Evolutionary conservation across 2,888 invertebrate genomes (phyloP).

Genomic region (Stenchaetothrips biformis): DNA sequence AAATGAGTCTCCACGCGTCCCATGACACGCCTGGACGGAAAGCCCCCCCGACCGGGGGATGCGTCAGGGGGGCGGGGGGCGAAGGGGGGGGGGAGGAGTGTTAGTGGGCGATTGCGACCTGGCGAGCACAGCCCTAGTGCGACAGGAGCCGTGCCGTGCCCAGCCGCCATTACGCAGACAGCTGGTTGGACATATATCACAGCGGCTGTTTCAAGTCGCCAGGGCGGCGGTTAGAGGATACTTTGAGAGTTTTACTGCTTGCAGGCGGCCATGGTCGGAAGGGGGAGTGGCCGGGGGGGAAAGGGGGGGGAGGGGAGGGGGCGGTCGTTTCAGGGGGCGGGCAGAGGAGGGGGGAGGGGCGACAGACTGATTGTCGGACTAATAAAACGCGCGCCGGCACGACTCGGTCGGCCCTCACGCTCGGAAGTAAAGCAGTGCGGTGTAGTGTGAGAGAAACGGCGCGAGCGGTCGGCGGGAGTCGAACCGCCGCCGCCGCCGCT

Average conservation of each 20-base stretch:
- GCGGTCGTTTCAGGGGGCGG: not conserved
- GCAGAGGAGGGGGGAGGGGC: not conserved
- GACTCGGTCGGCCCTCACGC: not conserved
- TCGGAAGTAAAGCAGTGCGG: too few relatives aligned
- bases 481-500: too few relatives aligned
- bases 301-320: not conserved
- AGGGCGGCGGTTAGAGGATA: constrained; percentile 21
- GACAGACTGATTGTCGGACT: constrained; percentile 20
- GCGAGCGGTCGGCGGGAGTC: too few relatives aligned
- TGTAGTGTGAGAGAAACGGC: too few relatives aligned
- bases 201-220: constrained; percentile 17
- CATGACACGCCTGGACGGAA: constrained; percentile 19
- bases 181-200: constrained; percentile 23
- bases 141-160: not conserved
- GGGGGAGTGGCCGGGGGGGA: not conserved
- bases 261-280: constrained; percentile 7
- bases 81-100: not conserved
- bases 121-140: not conserved
- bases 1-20: not conserved
- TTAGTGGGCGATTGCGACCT: not conserved
- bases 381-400: constrained; percentile 5
- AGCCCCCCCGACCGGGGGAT: not conserved
- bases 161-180: not conserved
- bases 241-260: constrained; percentile 25
- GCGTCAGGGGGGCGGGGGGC: too few relatives aligned